phyloP scores from a whole-genome alignment of 92 coral and sea anemone genomes.

The Zoanthus sansibaricus region DNA sequence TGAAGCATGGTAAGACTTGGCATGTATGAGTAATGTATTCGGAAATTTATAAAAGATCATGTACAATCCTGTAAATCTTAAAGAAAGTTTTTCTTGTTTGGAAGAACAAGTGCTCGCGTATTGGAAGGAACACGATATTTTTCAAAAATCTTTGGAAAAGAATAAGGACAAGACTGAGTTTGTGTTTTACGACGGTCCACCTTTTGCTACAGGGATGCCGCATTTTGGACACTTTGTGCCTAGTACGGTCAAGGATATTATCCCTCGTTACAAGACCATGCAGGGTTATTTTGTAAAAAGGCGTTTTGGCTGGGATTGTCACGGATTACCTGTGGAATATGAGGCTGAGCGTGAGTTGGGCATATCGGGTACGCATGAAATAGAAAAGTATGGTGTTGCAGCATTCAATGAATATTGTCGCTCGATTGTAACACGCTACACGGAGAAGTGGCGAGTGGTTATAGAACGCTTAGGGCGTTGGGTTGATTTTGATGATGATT shows the following conservation, averaged over 20 bases:
- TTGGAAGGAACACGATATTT: not conserved
- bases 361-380: not conserved
- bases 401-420: too few species aligned
- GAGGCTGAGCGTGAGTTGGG: not conserved
- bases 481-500: too few species aligned
- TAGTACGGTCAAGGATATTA: not conserved
- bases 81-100: not conserved
- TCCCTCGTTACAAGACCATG: constrained; percentile 4
- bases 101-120: not conserved
- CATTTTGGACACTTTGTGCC: not conserved
- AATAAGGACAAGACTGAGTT: not conserved
- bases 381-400: too few species aligned
- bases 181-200: not conserved
- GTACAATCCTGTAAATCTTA: not conserved
- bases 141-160: not conserved
- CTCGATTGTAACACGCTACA: too few species aligned
- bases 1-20: not conserved
- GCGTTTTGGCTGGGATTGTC: not conserved
- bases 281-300: not conserved
- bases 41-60: too few species aligned
- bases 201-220: not conserved
- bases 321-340: constrained; percentile 6
- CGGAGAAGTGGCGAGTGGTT: too few species aligned
- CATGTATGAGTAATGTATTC: too few species aligned
- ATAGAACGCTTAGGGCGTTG: too few species aligned